Evolutionary conservation across 2,113 vertebrate species (phyloP).

Genomic region (Phrynosoma platyrhinos): DNA sequence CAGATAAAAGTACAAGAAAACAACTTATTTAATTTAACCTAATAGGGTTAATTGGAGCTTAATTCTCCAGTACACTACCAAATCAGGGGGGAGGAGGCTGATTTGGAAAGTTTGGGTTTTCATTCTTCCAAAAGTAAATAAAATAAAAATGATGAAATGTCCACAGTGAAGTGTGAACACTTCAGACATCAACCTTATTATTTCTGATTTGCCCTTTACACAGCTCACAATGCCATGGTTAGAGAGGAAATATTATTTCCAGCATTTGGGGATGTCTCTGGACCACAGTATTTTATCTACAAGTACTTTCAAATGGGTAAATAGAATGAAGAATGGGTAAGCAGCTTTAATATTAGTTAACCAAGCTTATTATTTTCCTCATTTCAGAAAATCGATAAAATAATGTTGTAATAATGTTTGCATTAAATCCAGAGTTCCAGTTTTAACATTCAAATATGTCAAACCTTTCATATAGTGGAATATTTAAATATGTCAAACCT

Average conservation of each 20-base stretch:
- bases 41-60: background rate
- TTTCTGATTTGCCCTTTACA: conserved; percentile 20
- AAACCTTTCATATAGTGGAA: too few species aligned
- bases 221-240: background rate
- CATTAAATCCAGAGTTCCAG: too few species aligned
- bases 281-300: background rate
- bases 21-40: conserved; percentile 12
- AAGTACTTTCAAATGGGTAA: background rate
- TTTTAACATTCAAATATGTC: too few species aligned
- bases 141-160: conserved; percentile 11
- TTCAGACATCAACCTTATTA: conserved; percentile 12
- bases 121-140: background rate
- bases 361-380: too few species aligned
- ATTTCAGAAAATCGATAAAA: too few species aligned
- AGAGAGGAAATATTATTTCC: background rate
- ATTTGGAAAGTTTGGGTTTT: background rate
- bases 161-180: background rate
- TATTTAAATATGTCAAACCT: too few species aligned
- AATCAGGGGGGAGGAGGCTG: background rate
- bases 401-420: too few species aligned
- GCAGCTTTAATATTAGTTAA: too few species aligned
- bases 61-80: conserved; percentile 23
- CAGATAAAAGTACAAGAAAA: conserved; percentile 31
- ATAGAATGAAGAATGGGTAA: background rate
- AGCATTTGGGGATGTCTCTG: background rate